These are phyloP conservation scores for Aegotheles bennettii DNA, from an alignment of 2,113 vertebrate genomes.

Conservation along the genomic window DNA sequence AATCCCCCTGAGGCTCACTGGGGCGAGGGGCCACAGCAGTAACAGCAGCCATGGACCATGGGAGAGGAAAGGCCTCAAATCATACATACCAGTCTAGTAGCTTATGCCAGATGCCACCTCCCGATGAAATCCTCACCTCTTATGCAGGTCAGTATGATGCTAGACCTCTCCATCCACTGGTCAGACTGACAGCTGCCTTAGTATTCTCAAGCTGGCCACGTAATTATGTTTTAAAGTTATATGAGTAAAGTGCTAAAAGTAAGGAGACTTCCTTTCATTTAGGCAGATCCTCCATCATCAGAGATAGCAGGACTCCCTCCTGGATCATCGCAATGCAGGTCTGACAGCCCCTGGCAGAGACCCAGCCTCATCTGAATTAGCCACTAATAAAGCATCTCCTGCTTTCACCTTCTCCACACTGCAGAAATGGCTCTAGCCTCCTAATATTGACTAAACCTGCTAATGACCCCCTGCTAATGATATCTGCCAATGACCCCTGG, in stretches of 20 bases:
- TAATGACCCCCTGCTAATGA: conserved; percentile 43
- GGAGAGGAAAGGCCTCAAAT: neutral
- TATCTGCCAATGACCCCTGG: conserved; percentile 18
- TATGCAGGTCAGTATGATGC: fast-evolving
- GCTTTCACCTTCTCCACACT: neutral
- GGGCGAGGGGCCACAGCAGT: neutral
- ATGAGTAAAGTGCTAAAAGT: neutral
- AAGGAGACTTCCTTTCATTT: neutral
- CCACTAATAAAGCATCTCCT: neutral
- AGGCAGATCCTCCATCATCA: neutral
- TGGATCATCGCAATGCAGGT: neutral
- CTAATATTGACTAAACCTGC: neutral
- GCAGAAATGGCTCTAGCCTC: neutral
- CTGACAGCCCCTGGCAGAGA: neutral
- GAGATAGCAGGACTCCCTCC: neutral
- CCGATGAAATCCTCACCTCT: neutral
- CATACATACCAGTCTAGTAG: neutral
- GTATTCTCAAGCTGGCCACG: neutral
- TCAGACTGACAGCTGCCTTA: neutral
- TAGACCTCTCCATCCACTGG: neutral
- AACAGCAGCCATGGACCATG: neutral
- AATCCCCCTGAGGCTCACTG: neutral
- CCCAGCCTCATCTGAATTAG: neutral
- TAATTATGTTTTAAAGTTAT: neutral
- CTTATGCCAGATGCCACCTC: neutral